phyloP scores from a whole-genome alignment of 2,888 invertebrate genomes.

The Parthenolecanium corni region DNA sequence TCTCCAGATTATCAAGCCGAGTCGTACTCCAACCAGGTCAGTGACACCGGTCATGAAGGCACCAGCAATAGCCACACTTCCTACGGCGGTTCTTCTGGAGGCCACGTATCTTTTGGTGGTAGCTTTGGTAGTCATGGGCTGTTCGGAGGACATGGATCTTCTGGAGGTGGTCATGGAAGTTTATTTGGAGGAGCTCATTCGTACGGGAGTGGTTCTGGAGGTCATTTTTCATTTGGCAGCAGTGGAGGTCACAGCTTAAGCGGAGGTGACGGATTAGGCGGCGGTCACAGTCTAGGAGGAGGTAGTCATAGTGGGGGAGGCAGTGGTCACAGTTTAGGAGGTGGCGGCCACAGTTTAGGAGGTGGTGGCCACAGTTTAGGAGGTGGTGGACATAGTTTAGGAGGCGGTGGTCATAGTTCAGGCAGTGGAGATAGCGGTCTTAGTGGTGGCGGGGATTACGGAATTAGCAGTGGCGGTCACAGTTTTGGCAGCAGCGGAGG shows the following conservation, averaged over 20 bases:
- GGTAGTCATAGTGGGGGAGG: constrained; percentile 10
- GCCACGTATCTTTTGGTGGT: constrained; percentile 21
- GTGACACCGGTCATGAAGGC: not conserved
- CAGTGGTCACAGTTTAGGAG: no score
- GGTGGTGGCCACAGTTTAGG: no score
- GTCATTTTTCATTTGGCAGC: constrained; percentile 9
- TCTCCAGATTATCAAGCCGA: constrained; percentile 16
- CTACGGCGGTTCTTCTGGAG: not conserved
- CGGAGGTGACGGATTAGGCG: no score
- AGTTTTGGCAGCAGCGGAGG: not conserved
- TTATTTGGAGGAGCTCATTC: not conserved
- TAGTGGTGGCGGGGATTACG: no score
- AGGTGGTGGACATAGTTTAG: no score
- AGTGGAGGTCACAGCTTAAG: not conserved
- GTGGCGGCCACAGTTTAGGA: no score
- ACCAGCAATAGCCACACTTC: constrained; percentile 11
- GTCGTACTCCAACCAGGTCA: constrained; percentile 3
- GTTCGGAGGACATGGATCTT: constrained; percentile 15
- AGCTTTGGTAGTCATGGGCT: constrained; percentile 27
- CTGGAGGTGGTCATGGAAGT: constrained; percentile 12
- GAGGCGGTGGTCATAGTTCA: no score
- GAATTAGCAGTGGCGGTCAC: no score
- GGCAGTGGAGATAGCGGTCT: no score
- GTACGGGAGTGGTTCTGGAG: not conserved
- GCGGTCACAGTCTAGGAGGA: constrained; percentile 2